Evolutionary conservation across 2,113 vertebrate genomes (phyloP).

Genomic region (Hippocampus comes): DNA sequence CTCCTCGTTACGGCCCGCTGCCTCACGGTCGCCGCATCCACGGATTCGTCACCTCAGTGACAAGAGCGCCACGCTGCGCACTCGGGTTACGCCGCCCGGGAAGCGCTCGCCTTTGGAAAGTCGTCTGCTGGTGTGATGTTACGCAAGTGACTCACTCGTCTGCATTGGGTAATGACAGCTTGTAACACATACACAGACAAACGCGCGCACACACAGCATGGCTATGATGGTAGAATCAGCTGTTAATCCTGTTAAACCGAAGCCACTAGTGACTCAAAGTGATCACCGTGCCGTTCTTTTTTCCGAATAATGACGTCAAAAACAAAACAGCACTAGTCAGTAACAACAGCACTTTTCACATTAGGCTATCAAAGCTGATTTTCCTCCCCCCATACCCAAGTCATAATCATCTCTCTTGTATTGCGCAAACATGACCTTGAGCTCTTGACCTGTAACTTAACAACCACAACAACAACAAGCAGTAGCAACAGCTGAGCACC

Average conservation of each 20-base stretch:
- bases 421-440: conserved; percentile 19
- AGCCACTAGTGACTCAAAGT: too few species aligned
- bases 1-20: conserved; percentile 24
- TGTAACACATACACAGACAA: conserved; percentile 23
- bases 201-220: neutral
- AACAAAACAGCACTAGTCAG: too few species aligned
- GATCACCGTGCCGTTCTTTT: too few species aligned
- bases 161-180: conserved; percentile 35
- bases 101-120: conserved; percentile 32
- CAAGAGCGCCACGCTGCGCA: conserved; percentile 21
- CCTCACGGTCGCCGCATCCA: conserved; percentile 19
- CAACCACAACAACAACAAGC: conserved; percentile 53
- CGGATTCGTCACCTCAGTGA: conserved; percentile 52
- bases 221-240: neutral
- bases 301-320: too few species aligned
- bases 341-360: too few species aligned
- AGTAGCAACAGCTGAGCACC: conserved; percentile 44
- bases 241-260: neutral
- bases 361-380: too few species aligned
- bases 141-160: conserved; percentile 62
- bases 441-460: conserved; percentile 26
- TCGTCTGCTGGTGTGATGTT: conserved; percentile 43
- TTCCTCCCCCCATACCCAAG: neutral
- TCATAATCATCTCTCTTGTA: neutral
- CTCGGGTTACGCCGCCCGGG: conserved; percentile 44